A percentile compares a stretch with the other conserved stretches of the same genome.
These are phyloP conservation scores for Sarcoramphus papa DNA, from an alignment of 2,797 vertebrate genomes.

Conservation along the genomic window DNA sequence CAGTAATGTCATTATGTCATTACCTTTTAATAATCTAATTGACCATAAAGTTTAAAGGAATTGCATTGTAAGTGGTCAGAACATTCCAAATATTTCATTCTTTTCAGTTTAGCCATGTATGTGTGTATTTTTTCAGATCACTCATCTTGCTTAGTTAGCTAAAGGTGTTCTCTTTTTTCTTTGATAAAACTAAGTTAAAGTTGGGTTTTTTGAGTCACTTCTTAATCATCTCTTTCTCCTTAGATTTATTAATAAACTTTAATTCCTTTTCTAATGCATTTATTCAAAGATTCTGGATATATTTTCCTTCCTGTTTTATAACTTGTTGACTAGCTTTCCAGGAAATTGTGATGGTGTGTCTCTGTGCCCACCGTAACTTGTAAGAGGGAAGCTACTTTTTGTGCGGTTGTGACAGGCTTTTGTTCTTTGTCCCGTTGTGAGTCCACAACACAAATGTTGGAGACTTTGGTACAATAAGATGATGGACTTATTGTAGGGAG, in stretches of 20 bases:
- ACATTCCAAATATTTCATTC: background rate
- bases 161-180: background rate
- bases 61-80: background rate
- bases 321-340: background rate
- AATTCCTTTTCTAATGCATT: background rate
- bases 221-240: background rate
- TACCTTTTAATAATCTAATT: background rate
- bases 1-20: background rate
- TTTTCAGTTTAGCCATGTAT: background rate
- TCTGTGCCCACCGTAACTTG: background rate
- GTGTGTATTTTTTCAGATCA: background rate
- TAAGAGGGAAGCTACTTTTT: background rate
- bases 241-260: background rate
- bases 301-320: background rate
- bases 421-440: background rate
- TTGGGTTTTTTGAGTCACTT: background rate
- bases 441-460: background rate
- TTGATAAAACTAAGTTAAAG: background rate
- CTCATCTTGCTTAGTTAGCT: background rate
- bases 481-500: background rate
- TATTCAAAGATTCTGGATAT: background rate
- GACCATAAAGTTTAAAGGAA: background rate
- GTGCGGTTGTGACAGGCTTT: background rate
- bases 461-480: background rate
- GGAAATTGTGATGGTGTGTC: background rate